Conservation (phyloP, 1,140 invertebrate species). For the Zaprionus tsacasi region DNA sequence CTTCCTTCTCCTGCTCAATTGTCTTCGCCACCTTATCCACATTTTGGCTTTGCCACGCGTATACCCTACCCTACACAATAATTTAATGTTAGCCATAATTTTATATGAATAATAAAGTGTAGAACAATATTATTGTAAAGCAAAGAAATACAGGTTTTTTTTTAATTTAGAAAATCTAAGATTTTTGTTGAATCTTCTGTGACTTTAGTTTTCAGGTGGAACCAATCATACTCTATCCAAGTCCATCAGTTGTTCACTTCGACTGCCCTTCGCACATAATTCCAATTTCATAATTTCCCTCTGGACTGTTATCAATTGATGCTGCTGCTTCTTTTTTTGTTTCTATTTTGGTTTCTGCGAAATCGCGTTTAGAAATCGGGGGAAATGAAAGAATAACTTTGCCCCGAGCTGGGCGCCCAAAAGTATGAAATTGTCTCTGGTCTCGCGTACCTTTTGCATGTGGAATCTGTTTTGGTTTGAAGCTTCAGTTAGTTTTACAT, state of each 20-base stretch:
- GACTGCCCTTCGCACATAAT: conserved; percentile 23
- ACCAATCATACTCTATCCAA: conserved; percentile 4
- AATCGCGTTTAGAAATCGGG: conserved; percentile 74
- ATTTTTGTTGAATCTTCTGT: background rate
- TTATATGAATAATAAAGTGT: background rate
- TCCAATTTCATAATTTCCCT: conserved; percentile 45
- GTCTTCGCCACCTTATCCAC: conserved; percentile 42
- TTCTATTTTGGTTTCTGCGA: conserved; percentile 10
- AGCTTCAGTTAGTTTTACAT: background rate
- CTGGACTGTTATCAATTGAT: conserved; percentile 10
- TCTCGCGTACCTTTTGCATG: conserved; percentile 8
- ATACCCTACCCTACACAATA: conserved; percentile 28
- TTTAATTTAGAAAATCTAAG: background rate
- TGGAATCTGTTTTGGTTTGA: background rate
- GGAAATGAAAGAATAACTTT: conserved; percentile 81
- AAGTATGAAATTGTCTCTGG: conserved; percentile 55
- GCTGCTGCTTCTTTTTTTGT: background rate
- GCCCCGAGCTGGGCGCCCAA: conserved; percentile 58
- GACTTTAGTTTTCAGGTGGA: background rate
- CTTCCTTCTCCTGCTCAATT: conserved; percentile 5
- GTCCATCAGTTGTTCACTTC: background rate
- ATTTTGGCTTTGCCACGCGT: conserved; percentile 54
- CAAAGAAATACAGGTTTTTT: background rate
- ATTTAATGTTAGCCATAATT: background rate
- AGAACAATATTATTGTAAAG: background rate